phyloP scores from a whole-genome alignment of 2,797 vertebrate species.

The Paedocypris micromegethes region DNA sequence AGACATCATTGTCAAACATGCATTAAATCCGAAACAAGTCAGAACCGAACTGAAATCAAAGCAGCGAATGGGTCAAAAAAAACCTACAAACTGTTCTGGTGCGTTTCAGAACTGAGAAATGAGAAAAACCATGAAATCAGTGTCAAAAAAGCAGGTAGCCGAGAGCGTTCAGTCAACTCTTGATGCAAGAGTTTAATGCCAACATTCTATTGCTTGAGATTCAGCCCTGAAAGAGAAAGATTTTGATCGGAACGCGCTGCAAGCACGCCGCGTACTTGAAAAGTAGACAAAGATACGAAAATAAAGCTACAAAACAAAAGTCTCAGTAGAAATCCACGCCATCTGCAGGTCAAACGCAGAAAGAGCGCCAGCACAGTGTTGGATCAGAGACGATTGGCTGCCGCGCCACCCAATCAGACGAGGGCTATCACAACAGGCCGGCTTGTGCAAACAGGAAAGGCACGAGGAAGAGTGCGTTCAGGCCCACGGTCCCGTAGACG shows the following conservation, averaged over 20 bases:
- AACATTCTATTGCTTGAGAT: neutral
- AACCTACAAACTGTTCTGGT: neutral
- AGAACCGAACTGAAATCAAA: neutral
- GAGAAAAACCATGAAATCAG: neutral
- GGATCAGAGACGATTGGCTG: constrained; percentile 4
- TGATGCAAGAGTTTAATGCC: constrained; percentile 35
- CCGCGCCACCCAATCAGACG: constrained; percentile 11
- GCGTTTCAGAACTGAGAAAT: neutral
- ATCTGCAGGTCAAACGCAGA: neutral
- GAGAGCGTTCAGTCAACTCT: constrained; percentile 16
- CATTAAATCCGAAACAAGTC: neutral
- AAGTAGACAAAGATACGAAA: constrained; percentile 5
- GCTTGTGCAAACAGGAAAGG: constrained; percentile 77
- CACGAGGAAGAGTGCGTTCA: constrained; percentile 80
- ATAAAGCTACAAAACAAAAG: constrained; percentile 2
- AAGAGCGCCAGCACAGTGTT: constrained; percentile 15
- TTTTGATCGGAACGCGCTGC: too few species aligned
- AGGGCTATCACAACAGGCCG: constrained; percentile 70
- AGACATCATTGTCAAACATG: constrained; percentile 10
- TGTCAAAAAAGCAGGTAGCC: too few species aligned
- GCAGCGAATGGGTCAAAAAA: neutral
- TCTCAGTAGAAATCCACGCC: neutral
- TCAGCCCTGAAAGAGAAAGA: too few species aligned
- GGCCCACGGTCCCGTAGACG: constrained; percentile 83
- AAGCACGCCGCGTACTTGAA: neutral